These are phyloP conservation scores for Metaphire vulgaris DNA, from an alignment of 1,140 invertebrate species.

Conservation along the genomic window DNA sequence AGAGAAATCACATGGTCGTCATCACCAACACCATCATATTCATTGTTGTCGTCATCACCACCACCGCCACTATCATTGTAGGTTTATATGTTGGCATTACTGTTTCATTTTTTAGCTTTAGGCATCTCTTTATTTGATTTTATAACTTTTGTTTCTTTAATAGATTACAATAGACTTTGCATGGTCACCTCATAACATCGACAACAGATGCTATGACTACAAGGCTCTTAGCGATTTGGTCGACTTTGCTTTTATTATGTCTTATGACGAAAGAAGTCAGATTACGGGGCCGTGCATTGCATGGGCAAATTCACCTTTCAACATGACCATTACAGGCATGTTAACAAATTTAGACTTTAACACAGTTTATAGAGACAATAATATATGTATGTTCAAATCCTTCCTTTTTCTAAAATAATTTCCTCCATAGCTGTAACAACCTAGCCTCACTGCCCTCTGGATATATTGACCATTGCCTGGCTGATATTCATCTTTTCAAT, in stretches of 20 bases:
- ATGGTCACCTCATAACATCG: slow-evolving; percentile 50
- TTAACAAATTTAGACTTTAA: background rate
- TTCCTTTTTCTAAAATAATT: too few species aligned
- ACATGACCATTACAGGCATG: slow-evolving; percentile 26
- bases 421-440: too few species aligned
- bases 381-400: slow-evolving; percentile 1
- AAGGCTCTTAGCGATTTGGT: slow-evolving; percentile 37
- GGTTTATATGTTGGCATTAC: too few species aligned
- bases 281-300: slow-evolving; percentile 51
- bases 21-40: too few species aligned
- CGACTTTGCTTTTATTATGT: slow-evolving; percentile 54
- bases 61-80: too few species aligned
- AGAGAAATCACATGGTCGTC: too few species aligned
- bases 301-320: slow-evolving; percentile 44
- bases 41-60: too few species aligned
- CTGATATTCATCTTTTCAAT: too few species aligned
- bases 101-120: too few species aligned
- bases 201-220: slow-evolving; percentile 53
- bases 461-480: too few species aligned
- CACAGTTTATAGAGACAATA: slow-evolving; percentile 6
- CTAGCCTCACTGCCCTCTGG: too few species aligned
- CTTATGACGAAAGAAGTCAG: slow-evolving; percentile 54
- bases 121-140: too few species aligned
- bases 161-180: slow-evolving; percentile 53
- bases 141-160: slow-evolving; percentile 11